phyloP scores from a whole-genome alignment of 1,140 invertebrate species.

The Drosophila obscura region DNA sequence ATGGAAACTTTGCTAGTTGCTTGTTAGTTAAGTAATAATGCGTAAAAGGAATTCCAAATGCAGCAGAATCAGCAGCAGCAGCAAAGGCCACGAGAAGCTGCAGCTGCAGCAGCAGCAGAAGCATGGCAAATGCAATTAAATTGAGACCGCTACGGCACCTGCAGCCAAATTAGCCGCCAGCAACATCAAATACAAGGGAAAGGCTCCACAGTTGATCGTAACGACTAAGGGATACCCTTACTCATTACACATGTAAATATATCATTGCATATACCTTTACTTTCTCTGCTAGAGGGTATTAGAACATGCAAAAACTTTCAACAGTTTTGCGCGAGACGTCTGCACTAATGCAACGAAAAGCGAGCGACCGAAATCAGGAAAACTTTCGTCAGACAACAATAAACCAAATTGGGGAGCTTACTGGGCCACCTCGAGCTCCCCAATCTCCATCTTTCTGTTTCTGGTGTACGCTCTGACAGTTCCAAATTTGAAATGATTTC shows the following conservation, averaged over 20 bases:
- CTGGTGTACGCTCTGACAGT: slow-evolving; percentile 4
- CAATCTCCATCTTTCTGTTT: no score
- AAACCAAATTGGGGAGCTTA: slow-evolving; percentile 42
- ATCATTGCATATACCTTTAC: no score
- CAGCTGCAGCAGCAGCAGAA: slow-evolving; percentile 16
- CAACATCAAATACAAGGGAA: slow-evolving; percentile 2
- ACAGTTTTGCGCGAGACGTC: slow-evolving; percentile 17
- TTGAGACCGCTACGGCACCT: slow-evolving; percentile 54
- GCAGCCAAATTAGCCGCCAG: slow-evolving; percentile 30
- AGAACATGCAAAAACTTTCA: background rate
- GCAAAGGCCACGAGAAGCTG: slow-evolving; percentile 1
- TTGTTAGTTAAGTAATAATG: slow-evolving; percentile 81
- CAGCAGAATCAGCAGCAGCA: slow-evolving; percentile 19
- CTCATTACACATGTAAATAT: no score
- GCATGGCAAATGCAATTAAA: slow-evolving; percentile 65
- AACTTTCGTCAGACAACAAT: slow-evolving; percentile 35
- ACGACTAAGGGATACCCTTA: no score
- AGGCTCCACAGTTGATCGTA: background rate
- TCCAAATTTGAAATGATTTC: slow-evolving; percentile 39
- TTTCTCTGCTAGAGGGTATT: background rate
- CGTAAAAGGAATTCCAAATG: slow-evolving; percentile 70
- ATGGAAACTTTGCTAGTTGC: slow-evolving; percentile 79
- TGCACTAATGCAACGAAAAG: slow-evolving; percentile 5
- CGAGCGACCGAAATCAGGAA: background rate
- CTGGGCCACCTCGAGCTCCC: background rate